A percentile compares a stretch with the other conserved stretches of the same genome.
Conservation (phyloP, 2,113 vertebrate species). For the Polypterus bichir region DNA sequence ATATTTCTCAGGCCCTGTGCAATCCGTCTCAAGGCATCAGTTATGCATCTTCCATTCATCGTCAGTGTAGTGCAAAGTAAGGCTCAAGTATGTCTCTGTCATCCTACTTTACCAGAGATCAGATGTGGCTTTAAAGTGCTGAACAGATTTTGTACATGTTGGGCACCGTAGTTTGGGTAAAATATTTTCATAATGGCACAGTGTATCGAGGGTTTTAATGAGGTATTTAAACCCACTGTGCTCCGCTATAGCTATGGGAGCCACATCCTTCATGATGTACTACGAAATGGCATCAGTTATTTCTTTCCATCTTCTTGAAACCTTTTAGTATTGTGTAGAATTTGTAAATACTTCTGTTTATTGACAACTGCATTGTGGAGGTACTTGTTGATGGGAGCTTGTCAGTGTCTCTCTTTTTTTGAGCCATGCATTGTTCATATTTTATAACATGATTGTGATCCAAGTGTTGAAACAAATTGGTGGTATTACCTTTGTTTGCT, state of each 20-base stretch:
- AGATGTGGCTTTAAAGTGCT: constrained; percentile 12
- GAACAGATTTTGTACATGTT: not conserved
- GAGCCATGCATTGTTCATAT: constrained; percentile 4
- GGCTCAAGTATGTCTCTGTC: constrained; percentile 10
- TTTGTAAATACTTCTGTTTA: constrained; percentile 10
- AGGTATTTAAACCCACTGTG: constrained; percentile 11
- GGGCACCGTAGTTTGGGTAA: constrained; percentile 7
- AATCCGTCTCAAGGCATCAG: constrained; percentile 12
- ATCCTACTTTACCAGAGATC: constrained; percentile 17
- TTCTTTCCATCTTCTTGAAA: constrained; percentile 9
- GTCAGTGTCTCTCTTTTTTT: not conserved
- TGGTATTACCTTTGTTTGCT: too few species aligned
- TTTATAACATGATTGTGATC: not conserved
- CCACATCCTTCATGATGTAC: constrained; percentile 7
- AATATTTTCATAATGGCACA: not conserved
- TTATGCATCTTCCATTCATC: constrained; percentile 8
- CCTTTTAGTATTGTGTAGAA: constrained; percentile 4
- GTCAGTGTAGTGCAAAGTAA: constrained; percentile 12
- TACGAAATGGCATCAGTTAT: constrained; percentile 1
- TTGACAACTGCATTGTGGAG: constrained; percentile 7
- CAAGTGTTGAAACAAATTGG: too few species aligned
- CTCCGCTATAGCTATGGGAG: constrained; percentile 8
- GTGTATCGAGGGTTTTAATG: constrained; percentile 13
- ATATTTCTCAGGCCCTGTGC: constrained; percentile 10
- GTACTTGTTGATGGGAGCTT: constrained; percentile 4